Evolutionary conservation across 2,797 vertebrate species (phyloP), one percentile per base, ranked within the genome.

Genomic region (Acipenser ruthenus): DNA sequence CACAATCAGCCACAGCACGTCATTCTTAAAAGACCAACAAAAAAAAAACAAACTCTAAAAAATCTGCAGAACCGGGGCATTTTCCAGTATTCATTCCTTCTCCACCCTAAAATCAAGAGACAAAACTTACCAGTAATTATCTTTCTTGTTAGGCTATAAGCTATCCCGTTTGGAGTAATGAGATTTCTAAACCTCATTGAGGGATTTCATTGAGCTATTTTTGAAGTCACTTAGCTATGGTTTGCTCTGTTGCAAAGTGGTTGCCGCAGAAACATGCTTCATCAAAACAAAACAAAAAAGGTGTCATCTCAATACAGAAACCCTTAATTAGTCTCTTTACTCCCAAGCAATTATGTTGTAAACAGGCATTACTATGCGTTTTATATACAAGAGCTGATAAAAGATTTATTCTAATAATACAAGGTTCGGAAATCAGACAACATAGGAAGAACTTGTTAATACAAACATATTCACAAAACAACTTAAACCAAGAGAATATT

Each of bases 21-120:
- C 66, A 71, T 79, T 69, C 71, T 72, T 78, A 79, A 79, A 77
- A 77, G 73, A 71, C 77, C 62, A 65, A 64, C 62, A 56, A 67
- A 62, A 50, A 52, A 56, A 62, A 50, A 65, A 37, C 59, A 69
- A 68, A 62, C 65, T 62, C 72, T 67, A 62, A 65, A 67, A 51
- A 37, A 65, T 52, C 65, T 61, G 56, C 62, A 65, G 58, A 69
- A 72, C 70, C 37, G 65, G 58, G 66, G 50, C 60, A 51, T 60
- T 55, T 62, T 64, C 15, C 65, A n/a, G 69, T 69, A 69, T 69
- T 68, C 55, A 37, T n/a, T 63, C 66, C 65, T 70, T 55, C 71
- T 51, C 66, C 68, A 66, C 50, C 65, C 50, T 65, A 70, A 68
- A 75, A 75, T 79, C 75, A 69, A 77, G 77, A 73, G 70, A 48